Percentiles rank a stretch among this genome's conserved stretches.
Evolutionary conservation across 2,113 vertebrate genomes (phyloP).

Genomic region (Motacilla tschutschensis): DNA sequence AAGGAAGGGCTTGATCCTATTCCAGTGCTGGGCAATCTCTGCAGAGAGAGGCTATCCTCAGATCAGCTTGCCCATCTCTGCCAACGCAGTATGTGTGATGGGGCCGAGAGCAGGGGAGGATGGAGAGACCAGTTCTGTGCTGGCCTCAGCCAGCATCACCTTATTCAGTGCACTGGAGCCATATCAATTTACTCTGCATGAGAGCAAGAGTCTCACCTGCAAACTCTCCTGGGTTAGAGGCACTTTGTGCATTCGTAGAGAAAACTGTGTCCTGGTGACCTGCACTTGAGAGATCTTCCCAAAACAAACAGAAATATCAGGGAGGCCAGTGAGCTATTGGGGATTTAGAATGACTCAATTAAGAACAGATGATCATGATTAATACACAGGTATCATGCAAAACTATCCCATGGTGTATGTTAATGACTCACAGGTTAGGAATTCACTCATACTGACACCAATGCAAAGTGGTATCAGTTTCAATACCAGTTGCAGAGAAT

Average conservation of each 20-base stretch:
- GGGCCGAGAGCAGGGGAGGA: neutral
- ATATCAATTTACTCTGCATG: neutral
- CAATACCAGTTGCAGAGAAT: slow-evolving; percentile 19
- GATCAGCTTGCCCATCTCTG: neutral
- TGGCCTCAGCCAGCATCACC: neutral
- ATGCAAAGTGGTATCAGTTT: slow-evolving; percentile 5
- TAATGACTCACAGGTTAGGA: slow-evolving; percentile 22
- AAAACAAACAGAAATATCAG: neutral
- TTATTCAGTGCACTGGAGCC: neutral
- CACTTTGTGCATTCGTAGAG: accelerated
- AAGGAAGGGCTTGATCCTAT: neutral
- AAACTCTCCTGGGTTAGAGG: neutral
- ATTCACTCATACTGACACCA: neutral
- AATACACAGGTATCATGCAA: neutral
- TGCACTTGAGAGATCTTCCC: neutral
- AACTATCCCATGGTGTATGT: neutral
- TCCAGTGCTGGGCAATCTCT: neutral
- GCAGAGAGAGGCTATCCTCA: neutral
- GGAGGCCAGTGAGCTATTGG: neutral
- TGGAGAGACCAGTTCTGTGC: neutral
- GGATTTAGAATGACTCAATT: neutral
- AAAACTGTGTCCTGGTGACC: neutral
- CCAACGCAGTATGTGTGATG: accelerated
- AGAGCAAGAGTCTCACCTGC: accelerated
- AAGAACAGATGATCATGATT: neutral